Evolutionary conservation across 2,113 vertebrate species (phyloP).

Genomic region (Ploceus nigricollis): DNA sequence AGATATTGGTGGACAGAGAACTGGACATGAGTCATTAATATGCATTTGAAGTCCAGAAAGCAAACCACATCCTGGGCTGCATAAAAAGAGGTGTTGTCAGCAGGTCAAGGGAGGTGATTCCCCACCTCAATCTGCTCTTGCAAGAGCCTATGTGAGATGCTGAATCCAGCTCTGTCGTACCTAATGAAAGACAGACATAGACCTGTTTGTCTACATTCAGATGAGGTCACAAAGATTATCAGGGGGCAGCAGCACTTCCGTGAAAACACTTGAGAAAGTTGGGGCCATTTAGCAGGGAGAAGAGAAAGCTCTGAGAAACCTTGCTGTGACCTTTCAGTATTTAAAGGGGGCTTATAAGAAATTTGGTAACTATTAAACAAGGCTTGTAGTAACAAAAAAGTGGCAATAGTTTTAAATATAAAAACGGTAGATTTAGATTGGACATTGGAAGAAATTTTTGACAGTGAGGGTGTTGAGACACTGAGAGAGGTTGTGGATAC

Average conservation of each 20-base stretch:
- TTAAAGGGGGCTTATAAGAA: not conserved
- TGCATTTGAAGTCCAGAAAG: not conserved
- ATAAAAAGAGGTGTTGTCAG: not conserved
- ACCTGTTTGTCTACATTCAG: not conserved
- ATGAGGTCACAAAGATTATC: not conserved
- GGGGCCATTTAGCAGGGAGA: not conserved
- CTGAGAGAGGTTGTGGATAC: not conserved
- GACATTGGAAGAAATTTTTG: not conserved
- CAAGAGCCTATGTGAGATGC: not conserved
- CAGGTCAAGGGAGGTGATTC: not conserved
- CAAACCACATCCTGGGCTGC: not conserved
- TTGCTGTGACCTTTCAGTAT: not conserved
- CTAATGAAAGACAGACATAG: not conserved
- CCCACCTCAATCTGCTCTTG: not conserved
- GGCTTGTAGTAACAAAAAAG: not conserved
- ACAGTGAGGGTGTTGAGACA: not conserved
- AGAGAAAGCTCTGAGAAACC: not conserved
- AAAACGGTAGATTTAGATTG: not conserved
- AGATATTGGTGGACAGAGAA: not conserved
- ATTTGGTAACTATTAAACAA: not conserved
- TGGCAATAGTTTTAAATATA: not conserved
- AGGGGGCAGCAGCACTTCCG: not conserved
- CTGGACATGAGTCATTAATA: not conserved
- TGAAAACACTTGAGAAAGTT: not conserved
- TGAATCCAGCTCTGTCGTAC: not conserved